Conservation (phyloP, 2,888 invertebrate genomes). For the Cheilosia variabilis region DNA sequence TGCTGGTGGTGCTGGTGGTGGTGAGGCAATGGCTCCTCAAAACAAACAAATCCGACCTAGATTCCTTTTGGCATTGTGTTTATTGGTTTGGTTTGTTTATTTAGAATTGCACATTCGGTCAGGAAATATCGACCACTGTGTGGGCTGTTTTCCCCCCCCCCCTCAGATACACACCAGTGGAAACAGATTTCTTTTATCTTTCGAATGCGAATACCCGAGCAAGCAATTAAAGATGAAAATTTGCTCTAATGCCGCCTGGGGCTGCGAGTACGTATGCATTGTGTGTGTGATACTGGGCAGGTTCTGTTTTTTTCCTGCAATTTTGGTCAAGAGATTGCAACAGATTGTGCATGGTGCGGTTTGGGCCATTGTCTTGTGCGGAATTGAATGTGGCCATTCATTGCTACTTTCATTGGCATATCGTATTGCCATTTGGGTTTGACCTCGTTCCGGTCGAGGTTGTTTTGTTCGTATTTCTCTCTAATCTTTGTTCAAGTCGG, state of each 20-base stretch:
- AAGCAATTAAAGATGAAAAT: conserved; percentile 36
- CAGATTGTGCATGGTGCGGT: conserved; percentile 30
- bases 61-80: conserved; percentile 52
- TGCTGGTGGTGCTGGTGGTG: no score
- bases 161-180: neutral
- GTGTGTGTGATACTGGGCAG: no score
- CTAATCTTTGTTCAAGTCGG: neutral
- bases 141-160: neutral
- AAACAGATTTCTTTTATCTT: conserved; percentile 13
- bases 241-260: conserved; percentile 6
- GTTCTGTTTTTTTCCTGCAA: neutral
- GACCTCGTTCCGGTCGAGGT: neutral
- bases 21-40: conserved; percentile 19
- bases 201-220: neutral
- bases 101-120: conserved; percentile 57
- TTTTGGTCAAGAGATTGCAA: conserved; percentile 30
- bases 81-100: conserved; percentile 66
- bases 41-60: conserved; percentile 66
- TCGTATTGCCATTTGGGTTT: conserved; percentile 6
- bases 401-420: conserved; percentile 10
- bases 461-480: neutral
- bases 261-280: neutral
- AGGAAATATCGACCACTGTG: conserved; percentile 28
- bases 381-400: conserved; percentile 11
- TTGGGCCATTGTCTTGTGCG: conserved; percentile 13